Percentiles rank a stretch among this genome's conserved stretches.
phyloP scores from a whole-genome alignment of 2,113 vertebrate genomes.

The Sialia sialis region DNA sequence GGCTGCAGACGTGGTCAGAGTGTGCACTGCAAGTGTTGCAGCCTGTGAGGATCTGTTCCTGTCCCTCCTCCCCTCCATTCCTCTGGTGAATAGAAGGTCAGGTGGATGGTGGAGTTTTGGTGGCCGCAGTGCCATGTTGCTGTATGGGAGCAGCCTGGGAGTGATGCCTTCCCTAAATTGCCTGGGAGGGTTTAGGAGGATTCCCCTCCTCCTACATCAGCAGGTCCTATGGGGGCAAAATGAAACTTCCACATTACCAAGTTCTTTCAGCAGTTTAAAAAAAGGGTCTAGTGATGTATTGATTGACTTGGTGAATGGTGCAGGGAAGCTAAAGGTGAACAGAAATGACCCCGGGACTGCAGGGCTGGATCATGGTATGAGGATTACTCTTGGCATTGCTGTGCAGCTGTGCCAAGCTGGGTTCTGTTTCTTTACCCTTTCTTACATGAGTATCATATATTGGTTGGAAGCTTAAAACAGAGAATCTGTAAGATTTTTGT shows the following conservation, averaged over 20 bases:
- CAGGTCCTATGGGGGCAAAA: fast-evolving
- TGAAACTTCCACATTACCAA: background rate
- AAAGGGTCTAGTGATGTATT: background rate
- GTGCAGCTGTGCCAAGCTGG: fast-evolving
- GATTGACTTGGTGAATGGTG: fast-evolving
- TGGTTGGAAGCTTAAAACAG: background rate
- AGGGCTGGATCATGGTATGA: background rate
- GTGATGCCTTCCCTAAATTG: fast-evolving
- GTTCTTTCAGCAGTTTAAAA: background rate
- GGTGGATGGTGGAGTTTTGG: background rate
- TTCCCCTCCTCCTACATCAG: fast-evolving
- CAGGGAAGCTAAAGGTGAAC: background rate
- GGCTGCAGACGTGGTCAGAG: fast-evolving
- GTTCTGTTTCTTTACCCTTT: background rate
- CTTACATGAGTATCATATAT: background rate
- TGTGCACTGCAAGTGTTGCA: background rate
- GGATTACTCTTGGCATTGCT: background rate
- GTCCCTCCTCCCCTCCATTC: fast-evolving
- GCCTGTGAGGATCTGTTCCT: fast-evolving
- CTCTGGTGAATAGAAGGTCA: background rate
- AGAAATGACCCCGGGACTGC: background rate
- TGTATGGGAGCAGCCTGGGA: too few species aligned
- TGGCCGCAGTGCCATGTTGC: fast-evolving
- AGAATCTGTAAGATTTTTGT: background rate
- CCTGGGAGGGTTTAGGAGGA: background rate